Evolutionary conservation across 1,140 invertebrate genomes (phyloP).

Genomic region (Drosophila auraria): DNA sequence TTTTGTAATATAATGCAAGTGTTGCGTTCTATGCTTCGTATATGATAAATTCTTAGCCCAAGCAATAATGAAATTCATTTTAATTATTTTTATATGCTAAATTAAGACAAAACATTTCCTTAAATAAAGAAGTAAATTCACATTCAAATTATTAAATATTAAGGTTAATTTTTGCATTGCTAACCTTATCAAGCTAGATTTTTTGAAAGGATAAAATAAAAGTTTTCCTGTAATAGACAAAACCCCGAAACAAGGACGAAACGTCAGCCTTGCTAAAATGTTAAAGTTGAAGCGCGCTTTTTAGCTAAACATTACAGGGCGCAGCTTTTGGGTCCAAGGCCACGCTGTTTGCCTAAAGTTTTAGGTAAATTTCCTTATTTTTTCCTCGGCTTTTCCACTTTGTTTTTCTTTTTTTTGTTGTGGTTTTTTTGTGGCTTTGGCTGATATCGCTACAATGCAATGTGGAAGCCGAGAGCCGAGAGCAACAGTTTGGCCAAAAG

Average conservation of each 20-base stretch:
- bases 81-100: too few species aligned
- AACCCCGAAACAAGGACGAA: not conserved
- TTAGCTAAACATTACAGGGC: constrained; percentile 20
- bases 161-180: too few species aligned
- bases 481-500: constrained; percentile 79
- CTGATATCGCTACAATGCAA: constrained; percentile 58
- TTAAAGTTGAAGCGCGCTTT: constrained; percentile 18
- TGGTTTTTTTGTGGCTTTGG: constrained; percentile 26
- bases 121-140: too few species aligned
- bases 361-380: constrained; percentile 68
- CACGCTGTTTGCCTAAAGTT: constrained; percentile 70
- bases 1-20: too few species aligned
- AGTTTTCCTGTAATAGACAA: too few species aligned
- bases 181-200: not conserved
- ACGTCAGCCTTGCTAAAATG: not conserved
- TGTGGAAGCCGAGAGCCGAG: constrained; percentile 38
- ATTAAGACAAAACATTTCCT: too few species aligned
- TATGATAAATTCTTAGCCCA: too few species aligned
- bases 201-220: not conserved
- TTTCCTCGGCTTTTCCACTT: constrained; percentile 9
- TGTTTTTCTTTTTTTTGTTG: constrained; percentile 31
- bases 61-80: too few species aligned
- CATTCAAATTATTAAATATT: too few species aligned
- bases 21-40: too few species aligned
- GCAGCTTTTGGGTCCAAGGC: constrained; percentile 26